Conservation (phyloP, 53 echinoderm and acorn worm genomes). For the Paelopatides confundens region DNA sequence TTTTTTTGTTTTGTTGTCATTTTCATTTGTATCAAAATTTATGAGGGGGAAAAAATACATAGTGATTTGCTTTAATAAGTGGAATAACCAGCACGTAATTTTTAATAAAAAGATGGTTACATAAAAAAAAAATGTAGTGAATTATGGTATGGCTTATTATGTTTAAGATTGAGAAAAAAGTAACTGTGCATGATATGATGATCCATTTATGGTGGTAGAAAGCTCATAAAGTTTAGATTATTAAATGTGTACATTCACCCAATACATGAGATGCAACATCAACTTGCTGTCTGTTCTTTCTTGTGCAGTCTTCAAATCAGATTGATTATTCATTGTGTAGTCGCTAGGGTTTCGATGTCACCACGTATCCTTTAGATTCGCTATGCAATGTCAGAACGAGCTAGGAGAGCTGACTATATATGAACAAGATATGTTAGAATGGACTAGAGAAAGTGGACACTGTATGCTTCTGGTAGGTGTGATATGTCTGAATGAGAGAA, state of each 20-base stretch:
- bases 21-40: background rate
- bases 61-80: constrained; percentile 3
- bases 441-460: too few relatives aligned
- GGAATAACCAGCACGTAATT: background rate
- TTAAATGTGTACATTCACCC: constrained; percentile 16
- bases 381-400: too few relatives aligned
- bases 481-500: too few relatives aligned
- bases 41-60: background rate
- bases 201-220: constrained; percentile 7
- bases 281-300: background rate
- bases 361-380: too few relatives aligned
- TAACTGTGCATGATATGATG: constrained; percentile 12
- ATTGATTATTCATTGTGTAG: too few relatives aligned
- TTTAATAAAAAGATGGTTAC: background rate
- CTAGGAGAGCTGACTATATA: too few relatives aligned
- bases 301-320: background rate
- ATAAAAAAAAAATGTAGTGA: background rate
- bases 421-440: too few relatives aligned
- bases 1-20: background rate
- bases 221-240: background rate
- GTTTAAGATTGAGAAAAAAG: background rate
- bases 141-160: background rate
- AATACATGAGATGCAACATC: constrained; percentile 12
- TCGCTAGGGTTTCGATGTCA: too few relatives aligned
- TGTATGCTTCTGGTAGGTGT: too few relatives aligned